A percentile compares a stretch with the other conserved stretches of the same genome.
Evolutionary conservation across 2,113 vertebrate genomes (phyloP).

Genomic region (Brevimyrus niger): DNA sequence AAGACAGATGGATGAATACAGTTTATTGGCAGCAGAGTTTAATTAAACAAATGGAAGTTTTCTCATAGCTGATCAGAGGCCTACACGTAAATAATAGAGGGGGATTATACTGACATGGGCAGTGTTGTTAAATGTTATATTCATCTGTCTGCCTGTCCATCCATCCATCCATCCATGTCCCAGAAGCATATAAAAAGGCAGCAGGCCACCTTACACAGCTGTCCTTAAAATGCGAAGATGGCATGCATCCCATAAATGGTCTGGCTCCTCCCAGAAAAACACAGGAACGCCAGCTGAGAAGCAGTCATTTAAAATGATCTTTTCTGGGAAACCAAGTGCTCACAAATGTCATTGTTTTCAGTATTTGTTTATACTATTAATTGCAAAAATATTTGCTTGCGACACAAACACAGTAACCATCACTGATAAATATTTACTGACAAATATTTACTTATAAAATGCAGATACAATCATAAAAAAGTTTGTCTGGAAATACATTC

Average conservation of each 20-base stretch:
- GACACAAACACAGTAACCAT: neutral
- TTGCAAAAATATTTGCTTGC: neutral
- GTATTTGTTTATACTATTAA: constrained; percentile 11
- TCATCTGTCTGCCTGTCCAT: neutral
- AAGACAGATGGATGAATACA: neutral
- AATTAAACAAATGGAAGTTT: constrained; percentile 4
- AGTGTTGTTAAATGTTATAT: neutral
- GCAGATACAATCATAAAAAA: neutral
- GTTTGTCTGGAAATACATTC: neutral
- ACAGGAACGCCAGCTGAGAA: neutral
- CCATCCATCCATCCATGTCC: neutral
- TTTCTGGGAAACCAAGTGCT: neutral
- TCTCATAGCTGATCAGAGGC: neutral
- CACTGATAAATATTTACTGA: neutral
- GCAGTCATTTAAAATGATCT: neutral
- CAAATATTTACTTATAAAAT: constrained; percentile 8
- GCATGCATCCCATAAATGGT: neutral
- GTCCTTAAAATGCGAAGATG: neutral
- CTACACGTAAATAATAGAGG: neutral
- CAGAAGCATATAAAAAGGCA: neutral
- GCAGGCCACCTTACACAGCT: neutral
- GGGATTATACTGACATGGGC: neutral
- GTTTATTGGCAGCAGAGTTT: constrained; percentile 2
- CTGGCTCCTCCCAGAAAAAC: neutral
- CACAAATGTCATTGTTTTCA: neutral